phyloP scores from a whole-genome alignment of 2,888 invertebrate genomes.

The Lithosia quadra region DNA sequence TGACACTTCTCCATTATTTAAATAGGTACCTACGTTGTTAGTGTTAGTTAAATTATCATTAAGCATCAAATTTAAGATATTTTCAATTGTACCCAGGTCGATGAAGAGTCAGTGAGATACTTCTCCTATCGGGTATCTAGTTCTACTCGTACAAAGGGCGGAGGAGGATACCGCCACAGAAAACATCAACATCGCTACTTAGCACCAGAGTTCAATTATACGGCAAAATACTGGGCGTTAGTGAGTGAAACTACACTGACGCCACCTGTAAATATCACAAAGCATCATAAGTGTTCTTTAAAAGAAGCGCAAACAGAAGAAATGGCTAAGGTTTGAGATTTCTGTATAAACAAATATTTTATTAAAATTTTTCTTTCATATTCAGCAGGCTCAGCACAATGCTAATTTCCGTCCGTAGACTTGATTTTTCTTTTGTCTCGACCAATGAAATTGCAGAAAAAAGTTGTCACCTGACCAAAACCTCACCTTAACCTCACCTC shows the following conservation, averaged over 20 bases:
- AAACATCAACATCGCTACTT: slow-evolving; percentile 82
- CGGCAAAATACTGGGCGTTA: slow-evolving; percentile 81
- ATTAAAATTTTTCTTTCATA: too few species aligned
- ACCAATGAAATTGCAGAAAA: too few species aligned
- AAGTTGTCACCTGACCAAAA: too few species aligned
- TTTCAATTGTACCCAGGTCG: slow-evolving; percentile 60
- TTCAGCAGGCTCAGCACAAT: too few species aligned
- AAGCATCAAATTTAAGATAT: neutral
- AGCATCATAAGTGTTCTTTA: slow-evolving; percentile 79
- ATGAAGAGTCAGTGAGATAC: slow-evolving; percentile 76
- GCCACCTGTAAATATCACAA: slow-evolving; percentile 66
- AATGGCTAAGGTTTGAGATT: slow-evolving; percentile 72
- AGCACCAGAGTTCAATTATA: slow-evolving; percentile 82
- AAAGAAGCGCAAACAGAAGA: slow-evolving; percentile 79
- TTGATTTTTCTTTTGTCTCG: too few species aligned
- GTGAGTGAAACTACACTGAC: slow-evolving; percentile 79
- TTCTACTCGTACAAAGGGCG: slow-evolving; percentile 78
- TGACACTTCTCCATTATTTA: neutral
- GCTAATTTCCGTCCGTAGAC: too few species aligned
- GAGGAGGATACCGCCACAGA: slow-evolving; percentile 76
- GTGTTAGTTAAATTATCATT: too few species aligned
- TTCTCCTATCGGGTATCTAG: slow-evolving; percentile 83
- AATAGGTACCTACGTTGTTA: too few species aligned
- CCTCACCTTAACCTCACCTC: too few species aligned
- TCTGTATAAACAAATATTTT: slow-evolving; percentile 12